Percentiles rank a stretch among this genome's conserved stretches.
phyloP scores from a whole-genome alignment of 2,797 vertebrate species.

The Eremophila alpestris region DNA sequence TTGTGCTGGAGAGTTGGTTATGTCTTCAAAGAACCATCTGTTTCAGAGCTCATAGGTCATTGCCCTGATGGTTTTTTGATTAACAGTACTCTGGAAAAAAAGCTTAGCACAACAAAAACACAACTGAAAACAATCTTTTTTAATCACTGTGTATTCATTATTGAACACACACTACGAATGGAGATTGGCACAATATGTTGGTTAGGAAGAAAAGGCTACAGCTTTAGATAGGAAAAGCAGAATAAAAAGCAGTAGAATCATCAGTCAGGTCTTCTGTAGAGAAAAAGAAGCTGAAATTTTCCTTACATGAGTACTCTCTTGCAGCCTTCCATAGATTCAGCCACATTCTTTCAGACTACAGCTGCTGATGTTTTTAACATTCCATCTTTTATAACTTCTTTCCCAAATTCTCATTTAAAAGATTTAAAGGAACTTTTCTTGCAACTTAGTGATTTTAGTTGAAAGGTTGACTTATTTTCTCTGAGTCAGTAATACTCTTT shows the following conservation, averaged over 20 bases:
- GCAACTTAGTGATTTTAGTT: neutral
- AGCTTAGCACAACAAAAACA: neutral
- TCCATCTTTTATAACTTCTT: neutral
- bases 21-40: neutral
- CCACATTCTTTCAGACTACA: neutral
- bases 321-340: fast-evolving
- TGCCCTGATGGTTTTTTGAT: neutral
- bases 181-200: neutral
- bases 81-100: neutral
- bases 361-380: neutral
- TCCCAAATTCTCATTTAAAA: neutral
- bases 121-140: neutral
- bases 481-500: neutral
- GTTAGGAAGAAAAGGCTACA: neutral
- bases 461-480: neutral
- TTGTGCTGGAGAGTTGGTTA: neutral
- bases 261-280: neutral
- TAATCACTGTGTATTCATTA: neutral
- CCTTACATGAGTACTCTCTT: neutral
- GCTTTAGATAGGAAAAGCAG: neutral
- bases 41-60: neutral
- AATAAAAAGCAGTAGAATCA: neutral
- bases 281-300: neutral
- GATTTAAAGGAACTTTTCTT: neutral
- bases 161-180: neutral